These are phyloP conservation scores for Actinemys pallida DNA, from an alignment of 2,113 vertebrate species.

Conservation along the genomic window DNA sequence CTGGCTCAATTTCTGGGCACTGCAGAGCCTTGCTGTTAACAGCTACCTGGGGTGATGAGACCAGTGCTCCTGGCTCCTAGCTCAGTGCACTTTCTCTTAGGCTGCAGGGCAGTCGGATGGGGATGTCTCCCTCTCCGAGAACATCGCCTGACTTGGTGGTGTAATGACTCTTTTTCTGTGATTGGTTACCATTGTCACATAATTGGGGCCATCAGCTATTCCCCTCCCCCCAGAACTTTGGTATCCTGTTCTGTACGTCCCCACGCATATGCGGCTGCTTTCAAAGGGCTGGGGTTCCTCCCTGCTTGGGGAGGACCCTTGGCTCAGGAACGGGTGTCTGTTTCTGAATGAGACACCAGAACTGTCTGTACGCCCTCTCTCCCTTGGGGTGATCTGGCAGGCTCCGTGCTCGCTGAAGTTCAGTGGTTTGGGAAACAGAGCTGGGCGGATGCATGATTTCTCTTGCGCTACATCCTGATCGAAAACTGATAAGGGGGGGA, in stretches of 20 bases:
- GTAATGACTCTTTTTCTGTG: background rate
- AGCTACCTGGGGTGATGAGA: background rate
- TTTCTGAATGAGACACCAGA: background rate
- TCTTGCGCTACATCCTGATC: background rate
- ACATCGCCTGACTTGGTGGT: background rate
- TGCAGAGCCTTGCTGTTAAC: background rate
- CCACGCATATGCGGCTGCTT: accelerated
- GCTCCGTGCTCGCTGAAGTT: background rate
- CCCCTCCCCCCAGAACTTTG: background rate
- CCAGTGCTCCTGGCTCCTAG: background rate
- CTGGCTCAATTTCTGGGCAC: background rate
- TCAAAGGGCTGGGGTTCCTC: background rate
- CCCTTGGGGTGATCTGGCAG: background rate
- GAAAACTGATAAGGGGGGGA: background rate
- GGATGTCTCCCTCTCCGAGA: background rate
- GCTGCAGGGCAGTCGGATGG: background rate
- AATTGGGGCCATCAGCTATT: background rate
- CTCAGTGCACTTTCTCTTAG: background rate
- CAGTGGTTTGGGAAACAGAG: background rate
- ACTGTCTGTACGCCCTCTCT: background rate
- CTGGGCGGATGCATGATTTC: background rate
- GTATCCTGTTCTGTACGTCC: background rate
- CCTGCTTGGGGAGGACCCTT: background rate
- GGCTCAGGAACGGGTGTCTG: background rate
- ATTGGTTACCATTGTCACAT: background rate